A percentile compares a stretch with the other conserved stretches of the same genome.
phyloP scores from a whole-genome alignment of 2,888 invertebrate species.

The Proisotoma minuta region DNA sequence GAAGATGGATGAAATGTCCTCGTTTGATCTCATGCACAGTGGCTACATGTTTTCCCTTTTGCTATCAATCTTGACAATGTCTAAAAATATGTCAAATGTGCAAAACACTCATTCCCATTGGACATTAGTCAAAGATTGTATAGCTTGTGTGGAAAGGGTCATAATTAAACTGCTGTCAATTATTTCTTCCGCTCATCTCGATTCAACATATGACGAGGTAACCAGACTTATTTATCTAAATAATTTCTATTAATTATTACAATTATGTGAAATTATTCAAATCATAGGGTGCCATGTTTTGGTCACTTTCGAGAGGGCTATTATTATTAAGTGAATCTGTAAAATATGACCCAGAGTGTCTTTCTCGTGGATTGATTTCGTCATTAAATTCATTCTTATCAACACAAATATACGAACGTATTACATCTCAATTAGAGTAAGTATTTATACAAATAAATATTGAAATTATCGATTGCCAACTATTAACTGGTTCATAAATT shows the following conservation, averaged over 20 bases:
- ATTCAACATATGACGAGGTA: constrained; percentile 18
- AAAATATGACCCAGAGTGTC: background rate
- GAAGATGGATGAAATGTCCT: constrained; percentile 3
- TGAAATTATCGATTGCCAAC: background rate
- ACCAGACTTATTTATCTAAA: background rate
- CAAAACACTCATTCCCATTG: constrained; percentile 27
- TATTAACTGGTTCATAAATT: too few species aligned
- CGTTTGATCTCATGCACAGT: constrained; percentile 33
- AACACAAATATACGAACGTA: background rate
- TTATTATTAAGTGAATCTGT: constrained; percentile 16
- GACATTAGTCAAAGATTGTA: constrained; percentile 27
- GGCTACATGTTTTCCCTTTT: constrained; percentile 25
- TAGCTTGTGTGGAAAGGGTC: constrained; percentile 16
- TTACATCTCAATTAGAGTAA: constrained; percentile 11
- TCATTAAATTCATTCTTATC: background rate
- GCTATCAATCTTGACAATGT: constrained; percentile 16
- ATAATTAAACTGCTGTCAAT: constrained; percentile 21
- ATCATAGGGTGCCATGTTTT: background rate
- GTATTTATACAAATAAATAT: background rate
- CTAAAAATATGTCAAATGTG: background rate
- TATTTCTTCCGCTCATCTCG: constrained; percentile 13
- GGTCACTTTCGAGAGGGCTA: constrained; percentile 16
- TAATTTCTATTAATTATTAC: background rate
- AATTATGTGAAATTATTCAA: background rate
- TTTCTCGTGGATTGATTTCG: background rate